phyloP scores from a whole-genome alignment of 2,888 invertebrate species.

The Chaitophorus viminalis region DNA sequence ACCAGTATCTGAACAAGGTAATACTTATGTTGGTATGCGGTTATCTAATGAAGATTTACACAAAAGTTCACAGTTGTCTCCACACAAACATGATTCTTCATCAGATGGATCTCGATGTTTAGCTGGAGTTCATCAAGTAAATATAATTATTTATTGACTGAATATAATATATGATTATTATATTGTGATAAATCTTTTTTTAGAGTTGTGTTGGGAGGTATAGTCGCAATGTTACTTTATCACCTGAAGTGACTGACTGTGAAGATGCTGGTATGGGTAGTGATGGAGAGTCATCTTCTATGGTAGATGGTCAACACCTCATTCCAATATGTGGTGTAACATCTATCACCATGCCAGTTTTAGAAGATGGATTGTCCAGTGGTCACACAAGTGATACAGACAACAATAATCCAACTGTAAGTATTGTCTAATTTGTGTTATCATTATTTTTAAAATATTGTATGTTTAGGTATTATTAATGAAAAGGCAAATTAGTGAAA shows the following conservation, averaged over 20 bases:
- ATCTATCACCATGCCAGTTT: slow-evolving; percentile 80
- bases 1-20: slow-evolving; percentile 71
- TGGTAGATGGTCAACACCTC: slow-evolving; percentile 70
- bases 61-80: slow-evolving; percentile 64
- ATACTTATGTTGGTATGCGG: slow-evolving; percentile 81
- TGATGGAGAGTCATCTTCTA: slow-evolving; percentile 84
- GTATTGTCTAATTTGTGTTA: slow-evolving; percentile 26
- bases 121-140: slow-evolving; percentile 49
- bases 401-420: slow-evolving; percentile 83
- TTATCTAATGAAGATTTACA: slow-evolving; percentile 71
- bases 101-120: slow-evolving; percentile 55
- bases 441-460: background rate
- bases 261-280: slow-evolving; percentile 80
- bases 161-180: background rate
- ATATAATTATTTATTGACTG: background rate
- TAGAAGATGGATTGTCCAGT: slow-evolving; percentile 93
- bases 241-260: slow-evolving; percentile 92
- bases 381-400: slow-evolving; percentile 94
- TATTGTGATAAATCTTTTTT: slow-evolving; percentile 64
- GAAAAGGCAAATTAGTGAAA: slow-evolving; percentile 77
- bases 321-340: slow-evolving; percentile 69
- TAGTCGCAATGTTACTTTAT: slow-evolving; percentile 86
- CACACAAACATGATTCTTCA: slow-evolving; percentile 64
- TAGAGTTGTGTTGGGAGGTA: slow-evolving; percentile 68
- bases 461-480: slow-evolving; percentile 68